Percentiles rank a stretch among this genome's conserved stretches.
Conservation (phyloP, 2,888 invertebrate genomes). For the Atethmia centrago region DNA sequence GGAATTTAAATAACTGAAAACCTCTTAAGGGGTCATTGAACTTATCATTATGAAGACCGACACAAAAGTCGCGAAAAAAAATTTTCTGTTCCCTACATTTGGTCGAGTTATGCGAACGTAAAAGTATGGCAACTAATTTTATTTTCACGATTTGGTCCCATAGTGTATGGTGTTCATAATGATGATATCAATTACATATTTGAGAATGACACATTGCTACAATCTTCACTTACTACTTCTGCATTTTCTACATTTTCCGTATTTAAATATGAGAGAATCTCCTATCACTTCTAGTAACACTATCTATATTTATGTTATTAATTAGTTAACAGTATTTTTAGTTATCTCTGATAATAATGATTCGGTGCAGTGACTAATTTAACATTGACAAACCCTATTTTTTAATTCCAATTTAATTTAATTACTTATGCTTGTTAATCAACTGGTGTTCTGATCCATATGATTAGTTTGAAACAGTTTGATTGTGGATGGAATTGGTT, state of each 20-base stretch:
- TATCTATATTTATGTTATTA: conserved; percentile 36
- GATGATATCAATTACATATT: not conserved
- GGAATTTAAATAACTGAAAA: not conserved
- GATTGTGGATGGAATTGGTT: not conserved
- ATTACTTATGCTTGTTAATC: not conserved
- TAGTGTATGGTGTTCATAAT: not conserved
- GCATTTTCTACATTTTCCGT: not conserved
- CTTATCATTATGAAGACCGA: not conserved
- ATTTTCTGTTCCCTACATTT: not conserved
- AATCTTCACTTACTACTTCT: not conserved
- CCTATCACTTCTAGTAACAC: conserved; percentile 18
- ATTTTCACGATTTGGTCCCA: not conserved
- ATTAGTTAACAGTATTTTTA: conserved; percentile 25
- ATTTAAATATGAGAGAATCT: conserved; percentile 16
- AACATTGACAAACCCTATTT: conserved; percentile 27
- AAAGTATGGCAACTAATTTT: not conserved
- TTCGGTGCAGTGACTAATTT: conserved; percentile 44
- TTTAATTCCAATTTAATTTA: not conserved
- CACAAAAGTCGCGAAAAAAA: not conserved
- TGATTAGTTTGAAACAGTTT: not conserved
- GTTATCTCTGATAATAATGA: conserved; percentile 52
- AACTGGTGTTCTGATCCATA: not conserved
- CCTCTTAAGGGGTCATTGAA: not conserved
- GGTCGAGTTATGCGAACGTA: not conserved
- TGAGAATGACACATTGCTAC: not conserved